Conservation (phyloP, 2,113 vertebrate species). For the Cromileptes altivelis region DNA sequence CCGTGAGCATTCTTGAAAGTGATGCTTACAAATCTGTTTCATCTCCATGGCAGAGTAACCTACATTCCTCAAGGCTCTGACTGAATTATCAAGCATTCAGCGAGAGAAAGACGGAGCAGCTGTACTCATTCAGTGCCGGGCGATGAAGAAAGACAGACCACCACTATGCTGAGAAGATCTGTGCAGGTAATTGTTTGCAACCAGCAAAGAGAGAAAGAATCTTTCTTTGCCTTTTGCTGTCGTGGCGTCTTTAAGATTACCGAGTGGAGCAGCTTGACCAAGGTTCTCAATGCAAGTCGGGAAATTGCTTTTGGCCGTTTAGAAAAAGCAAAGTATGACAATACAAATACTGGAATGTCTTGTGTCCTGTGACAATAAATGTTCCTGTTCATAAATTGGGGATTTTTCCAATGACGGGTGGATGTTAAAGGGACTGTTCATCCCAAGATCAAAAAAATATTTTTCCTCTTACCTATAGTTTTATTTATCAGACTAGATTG, state of each 20-base stretch:
- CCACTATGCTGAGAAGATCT: not conserved
- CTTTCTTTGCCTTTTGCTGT: not conserved
- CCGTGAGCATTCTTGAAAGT: slow-evolving; percentile 9
- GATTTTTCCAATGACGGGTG: not conserved
- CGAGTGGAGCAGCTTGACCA: not conserved
- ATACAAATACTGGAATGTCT: not conserved
- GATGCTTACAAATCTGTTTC: slow-evolving; percentile 3
- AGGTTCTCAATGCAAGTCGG: not conserved
- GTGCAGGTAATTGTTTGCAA: not conserved
- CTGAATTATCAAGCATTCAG: not conserved
- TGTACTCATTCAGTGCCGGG: not conserved
- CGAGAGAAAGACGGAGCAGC: not conserved
- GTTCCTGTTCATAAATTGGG: not conserved
- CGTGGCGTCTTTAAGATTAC: not conserved
- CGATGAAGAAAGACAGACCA: not conserved
- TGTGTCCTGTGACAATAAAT: not conserved
- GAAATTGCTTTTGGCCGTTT: not conserved
- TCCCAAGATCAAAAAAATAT: too few species aligned
- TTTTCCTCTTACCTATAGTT: too few species aligned
- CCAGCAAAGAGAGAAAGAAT: not conserved
- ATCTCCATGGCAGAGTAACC: not conserved
- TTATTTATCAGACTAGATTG: too few species aligned
- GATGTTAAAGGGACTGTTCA: too few species aligned
- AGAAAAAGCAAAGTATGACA: too few species aligned
- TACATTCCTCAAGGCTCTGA: slow-evolving; percentile 36